phyloP scores from a whole-genome alignment of 2,797 vertebrate genomes.

The Prionace glauca region DNA sequence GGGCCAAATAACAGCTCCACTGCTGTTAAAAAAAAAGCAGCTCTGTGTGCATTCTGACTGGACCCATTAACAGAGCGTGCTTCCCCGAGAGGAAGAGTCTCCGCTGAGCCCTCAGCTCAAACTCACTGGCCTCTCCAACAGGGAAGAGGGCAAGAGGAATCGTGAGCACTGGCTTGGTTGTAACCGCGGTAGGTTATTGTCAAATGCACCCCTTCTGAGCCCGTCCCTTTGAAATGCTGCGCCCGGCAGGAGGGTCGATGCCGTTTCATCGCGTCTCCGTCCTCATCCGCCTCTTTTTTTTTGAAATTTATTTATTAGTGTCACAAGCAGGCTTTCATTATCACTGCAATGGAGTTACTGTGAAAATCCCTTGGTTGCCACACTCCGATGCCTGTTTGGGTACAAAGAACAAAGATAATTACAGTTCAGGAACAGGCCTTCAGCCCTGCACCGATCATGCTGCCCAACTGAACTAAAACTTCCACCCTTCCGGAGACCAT shows the following conservation, averaged over 20 bases:
- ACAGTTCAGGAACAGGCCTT: no score
- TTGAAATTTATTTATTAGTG: no score
- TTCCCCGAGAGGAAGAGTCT: not conserved
- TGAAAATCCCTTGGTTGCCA: no score
- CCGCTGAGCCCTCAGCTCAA: not conserved
- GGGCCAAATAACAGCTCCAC: constrained; percentile 13
- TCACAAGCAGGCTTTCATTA: no score
- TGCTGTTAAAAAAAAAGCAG: not conserved
- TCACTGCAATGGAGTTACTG: no score
- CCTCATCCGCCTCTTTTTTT: not conserved
- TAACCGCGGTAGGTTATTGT: not conserved
- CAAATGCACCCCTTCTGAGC: not conserved
- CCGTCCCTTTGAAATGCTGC: not conserved
- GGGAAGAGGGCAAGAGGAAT: not conserved
- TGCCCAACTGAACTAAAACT: no score
- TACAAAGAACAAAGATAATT: no score
- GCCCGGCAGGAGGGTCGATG: not conserved
- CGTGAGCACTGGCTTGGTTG: not conserved
- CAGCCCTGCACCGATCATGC: no score
- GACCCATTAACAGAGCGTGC: not conserved
- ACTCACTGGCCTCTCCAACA: not conserved
- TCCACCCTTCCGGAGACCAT: no score
- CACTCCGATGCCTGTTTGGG: no score
- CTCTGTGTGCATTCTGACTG: constrained; percentile 26
- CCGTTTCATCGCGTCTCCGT: not conserved